These are phyloP conservation scores for Caerostris extrusa DNA, from an alignment of 1,140 invertebrate species.

Conservation along the genomic window DNA sequence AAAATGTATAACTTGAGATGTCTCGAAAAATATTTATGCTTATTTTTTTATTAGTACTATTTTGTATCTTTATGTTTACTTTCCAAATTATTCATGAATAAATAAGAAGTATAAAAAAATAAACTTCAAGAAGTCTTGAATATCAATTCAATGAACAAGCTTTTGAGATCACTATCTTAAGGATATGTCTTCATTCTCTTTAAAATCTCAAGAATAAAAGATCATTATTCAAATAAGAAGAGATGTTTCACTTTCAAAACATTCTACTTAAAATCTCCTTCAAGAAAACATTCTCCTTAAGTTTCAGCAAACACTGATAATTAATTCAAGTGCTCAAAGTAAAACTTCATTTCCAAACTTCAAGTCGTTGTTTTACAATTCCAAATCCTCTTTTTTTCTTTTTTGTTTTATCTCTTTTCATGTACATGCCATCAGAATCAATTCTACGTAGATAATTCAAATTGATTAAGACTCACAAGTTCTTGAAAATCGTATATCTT, in stretches of 20 bases:
- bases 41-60: too few relatives aligned
- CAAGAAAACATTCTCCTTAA: slow-evolving; percentile 21
- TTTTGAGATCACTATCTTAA: background rate
- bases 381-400: background rate
- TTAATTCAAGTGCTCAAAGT: slow-evolving; percentile 54
- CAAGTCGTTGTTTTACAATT: slow-evolving; percentile 43
- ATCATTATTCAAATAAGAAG: slow-evolving; percentile 51
- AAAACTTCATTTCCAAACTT: slow-evolving; percentile 55
- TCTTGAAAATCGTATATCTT: background rate
- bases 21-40: too few relatives aligned
- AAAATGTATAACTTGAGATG: too few relatives aligned
- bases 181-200: background rate
- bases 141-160: background rate
- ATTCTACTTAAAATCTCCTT: slow-evolving; percentile 36
- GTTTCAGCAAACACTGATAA: slow-evolving; percentile 11
- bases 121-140: background rate
- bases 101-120: background rate
- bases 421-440: slow-evolving; percentile 29
- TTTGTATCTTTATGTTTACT: too few relatives aligned
- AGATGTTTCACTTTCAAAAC: slow-evolving; percentile 31
- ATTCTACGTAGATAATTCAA: background rate
- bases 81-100: background rate
- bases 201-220: slow-evolving; percentile 1
- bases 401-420: background rate
- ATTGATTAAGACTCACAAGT: slow-evolving; percentile 32